Conservation (phyloP, 2,113 vertebrate genomes). For the Leucoraja erinaceus region DNA sequence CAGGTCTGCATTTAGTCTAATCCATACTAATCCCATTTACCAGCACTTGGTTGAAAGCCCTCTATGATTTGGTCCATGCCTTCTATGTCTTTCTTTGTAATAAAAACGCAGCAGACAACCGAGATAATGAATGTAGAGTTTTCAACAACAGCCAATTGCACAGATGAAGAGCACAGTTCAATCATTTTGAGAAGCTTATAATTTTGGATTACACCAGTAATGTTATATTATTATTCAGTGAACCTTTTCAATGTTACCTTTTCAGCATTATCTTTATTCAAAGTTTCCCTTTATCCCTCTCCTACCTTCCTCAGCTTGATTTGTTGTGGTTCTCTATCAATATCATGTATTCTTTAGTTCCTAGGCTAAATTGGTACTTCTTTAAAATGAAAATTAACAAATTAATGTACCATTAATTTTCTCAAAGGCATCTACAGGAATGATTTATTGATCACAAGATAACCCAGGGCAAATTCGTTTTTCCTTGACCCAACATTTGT, state of each 20-base stretch:
- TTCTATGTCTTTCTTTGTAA: not conserved
- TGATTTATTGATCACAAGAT: not conserved
- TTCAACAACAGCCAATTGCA: not conserved
- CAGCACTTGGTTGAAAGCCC: too few species aligned
- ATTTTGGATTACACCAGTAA: not conserved
- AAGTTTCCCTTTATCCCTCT: not conserved
- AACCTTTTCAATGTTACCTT: not conserved
- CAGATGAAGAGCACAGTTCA: not conserved
- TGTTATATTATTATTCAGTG: not conserved
- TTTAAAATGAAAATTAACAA: not conserved
- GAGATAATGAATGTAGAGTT: not conserved
- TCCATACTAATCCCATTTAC: too few species aligned
- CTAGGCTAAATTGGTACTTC: not conserved
- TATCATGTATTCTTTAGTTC: not conserved
- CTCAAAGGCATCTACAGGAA: not conserved
- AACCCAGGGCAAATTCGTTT: not conserved
- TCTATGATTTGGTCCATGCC: too few species aligned
- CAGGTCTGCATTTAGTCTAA: too few species aligned
- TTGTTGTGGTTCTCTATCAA: not conserved
- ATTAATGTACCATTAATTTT: not conserved
- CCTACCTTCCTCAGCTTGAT: not conserved
- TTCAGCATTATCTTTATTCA: not conserved
- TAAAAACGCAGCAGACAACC: not conserved
- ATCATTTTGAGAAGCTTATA: not conserved
- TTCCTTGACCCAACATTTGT: not conserved